phyloP scores from a whole-genome alignment of 2,797 vertebrate genomes.

The Intellagama lesueurii region DNA sequence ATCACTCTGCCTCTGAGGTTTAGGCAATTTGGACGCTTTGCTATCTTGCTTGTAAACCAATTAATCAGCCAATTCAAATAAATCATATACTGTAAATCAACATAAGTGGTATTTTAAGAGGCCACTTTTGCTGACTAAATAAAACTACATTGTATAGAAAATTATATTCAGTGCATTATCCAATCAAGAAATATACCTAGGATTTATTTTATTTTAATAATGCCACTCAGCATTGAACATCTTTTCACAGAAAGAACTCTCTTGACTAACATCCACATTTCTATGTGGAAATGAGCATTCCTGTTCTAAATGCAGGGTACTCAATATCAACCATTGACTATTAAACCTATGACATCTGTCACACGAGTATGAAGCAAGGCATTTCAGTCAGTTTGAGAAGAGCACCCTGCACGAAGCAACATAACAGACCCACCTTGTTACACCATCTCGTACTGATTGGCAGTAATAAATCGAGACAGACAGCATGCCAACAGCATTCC shows the following conservation, averaged over 20 bases:
- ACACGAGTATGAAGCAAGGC: not conserved
- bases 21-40: too few species aligned
- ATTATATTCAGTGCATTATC: not conserved
- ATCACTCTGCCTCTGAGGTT: not conserved
- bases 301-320: not conserved
- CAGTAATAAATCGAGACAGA: conserved; percentile 92
- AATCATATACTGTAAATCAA: not conserved
- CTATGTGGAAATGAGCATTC: not conserved
- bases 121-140: not conserved
- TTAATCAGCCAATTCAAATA: too few species aligned
- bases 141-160: not conserved
- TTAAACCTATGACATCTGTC: not conserved
- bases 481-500: conserved; percentile 94
- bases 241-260: conserved; percentile 13
- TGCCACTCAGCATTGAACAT: not conserved
- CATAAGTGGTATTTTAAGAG: not conserved
- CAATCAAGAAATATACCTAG: not conserved
- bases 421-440: conserved; percentile 82
- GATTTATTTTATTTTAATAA: not conserved
- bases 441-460: conserved; percentile 99
- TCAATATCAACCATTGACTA: not conserved
- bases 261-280: not conserved
- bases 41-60: too few species aligned
- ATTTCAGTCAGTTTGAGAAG: fast-evolving
- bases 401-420: fast-evolving